Percentiles rank a stretch among this genome's conserved stretches.
Conservation (phyloP, 1,140 invertebrate genomes). For the Patella vulgata region DNA sequence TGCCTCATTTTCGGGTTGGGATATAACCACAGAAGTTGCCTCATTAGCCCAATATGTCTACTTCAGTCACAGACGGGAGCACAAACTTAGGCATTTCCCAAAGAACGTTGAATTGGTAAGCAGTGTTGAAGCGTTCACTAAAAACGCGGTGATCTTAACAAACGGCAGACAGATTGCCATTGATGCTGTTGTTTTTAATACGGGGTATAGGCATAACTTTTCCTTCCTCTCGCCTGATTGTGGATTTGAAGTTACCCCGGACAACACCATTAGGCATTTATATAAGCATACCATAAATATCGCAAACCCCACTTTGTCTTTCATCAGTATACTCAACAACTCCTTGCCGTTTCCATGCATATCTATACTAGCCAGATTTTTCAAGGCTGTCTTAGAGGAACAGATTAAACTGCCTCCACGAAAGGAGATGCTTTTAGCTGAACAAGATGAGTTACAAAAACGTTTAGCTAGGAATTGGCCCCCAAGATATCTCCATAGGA, state of each 20-base stretch:
- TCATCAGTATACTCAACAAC: conserved; percentile 83
- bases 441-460: no score
- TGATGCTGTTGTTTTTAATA: no score
- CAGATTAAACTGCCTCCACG: no score
- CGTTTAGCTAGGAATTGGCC: no score
- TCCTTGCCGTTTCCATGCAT: conserved; percentile 85
- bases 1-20: conserved; percentile 84
- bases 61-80: conserved; percentile 52
- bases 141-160: conserved; percentile 40
- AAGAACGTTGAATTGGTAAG: conserved; percentile 48
- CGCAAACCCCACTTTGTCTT: conserved; percentile 78
- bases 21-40: conserved; percentile 83
- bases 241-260: conserved; percentile 77
- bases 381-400: no score
- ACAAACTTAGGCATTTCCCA: conserved; percentile 38
- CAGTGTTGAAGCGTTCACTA: conserved; percentile 42
- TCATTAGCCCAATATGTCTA: conserved; percentile 63
- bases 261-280: conserved; percentile 83
- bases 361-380: no score
- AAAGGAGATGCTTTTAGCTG: no score
- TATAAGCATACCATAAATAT: conserved; percentile 88
- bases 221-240: conserved; percentile 82
- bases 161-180: conserved; percentile 69
- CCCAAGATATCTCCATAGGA: no score
- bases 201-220: conserved; percentile 83